A percentile compares a stretch with the other conserved stretches of the same genome.
These are phyloP conservation scores for Leptinotarsa defecta DNA, from an alignment of 1,140 invertebrate genomes.

Conservation along the genomic window DNA sequence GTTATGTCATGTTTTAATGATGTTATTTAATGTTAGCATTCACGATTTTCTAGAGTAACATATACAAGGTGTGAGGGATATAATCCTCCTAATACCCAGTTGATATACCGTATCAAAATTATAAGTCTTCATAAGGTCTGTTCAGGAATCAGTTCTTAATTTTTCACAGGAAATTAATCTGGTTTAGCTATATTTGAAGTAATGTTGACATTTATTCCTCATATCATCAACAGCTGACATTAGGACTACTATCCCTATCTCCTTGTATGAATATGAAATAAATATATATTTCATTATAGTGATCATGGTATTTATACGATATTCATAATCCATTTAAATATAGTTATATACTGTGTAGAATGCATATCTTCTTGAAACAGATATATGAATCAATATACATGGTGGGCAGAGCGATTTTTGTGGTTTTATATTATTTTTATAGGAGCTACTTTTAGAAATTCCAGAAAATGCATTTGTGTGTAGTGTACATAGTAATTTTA, in stretches of 20 bases:
- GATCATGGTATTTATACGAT: constrained; percentile 6
- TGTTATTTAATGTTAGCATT: constrained; percentile 15
- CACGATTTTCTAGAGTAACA: background rate
- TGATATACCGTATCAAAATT: too few species aligned
- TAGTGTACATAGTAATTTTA: background rate
- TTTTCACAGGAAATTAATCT: too few species aligned
- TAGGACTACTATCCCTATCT: too few species aligned
- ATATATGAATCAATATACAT: constrained; percentile 3
- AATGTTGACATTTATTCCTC: too few species aligned
- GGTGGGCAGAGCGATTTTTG: background rate
- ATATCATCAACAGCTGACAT: too few species aligned
- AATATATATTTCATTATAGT: background rate
- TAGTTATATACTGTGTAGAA: constrained; percentile 1
- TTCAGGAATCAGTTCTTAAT: too few species aligned
- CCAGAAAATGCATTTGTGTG: background rate
- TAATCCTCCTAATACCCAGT: too few species aligned
- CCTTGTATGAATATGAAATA: too few species aligned
- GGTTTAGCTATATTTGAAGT: too few species aligned
- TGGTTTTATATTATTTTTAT: constrained; percentile 6
- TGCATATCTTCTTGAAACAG: background rate
- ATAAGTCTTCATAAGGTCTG: too few species aligned
- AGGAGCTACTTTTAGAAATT: background rate
- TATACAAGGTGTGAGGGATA: background rate
- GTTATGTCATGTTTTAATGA: constrained; percentile 28
- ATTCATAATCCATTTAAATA: background rate